A percentile compares a stretch with the other conserved stretches of the same genome.
These are phyloP conservation scores for Strix aluco DNA, from an alignment of 2,113 vertebrate species.

Conservation along the genomic window DNA sequence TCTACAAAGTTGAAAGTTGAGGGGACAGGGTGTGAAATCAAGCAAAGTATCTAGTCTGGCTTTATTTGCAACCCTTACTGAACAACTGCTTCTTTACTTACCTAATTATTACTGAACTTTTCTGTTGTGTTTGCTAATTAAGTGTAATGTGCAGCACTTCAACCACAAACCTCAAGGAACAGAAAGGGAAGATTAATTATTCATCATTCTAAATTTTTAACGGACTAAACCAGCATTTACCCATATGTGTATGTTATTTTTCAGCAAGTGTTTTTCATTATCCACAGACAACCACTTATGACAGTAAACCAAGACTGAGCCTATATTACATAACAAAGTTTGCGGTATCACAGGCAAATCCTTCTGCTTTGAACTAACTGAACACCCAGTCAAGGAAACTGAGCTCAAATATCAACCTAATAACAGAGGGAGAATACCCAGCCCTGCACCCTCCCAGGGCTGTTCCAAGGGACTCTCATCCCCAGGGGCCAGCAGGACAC, in stretches of 20 bases:
- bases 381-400: background rate
- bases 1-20: background rate
- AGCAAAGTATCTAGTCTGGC: background rate
- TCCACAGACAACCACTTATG: background rate
- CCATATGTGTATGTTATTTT: rapidly evolving
- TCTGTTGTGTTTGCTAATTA: background rate
- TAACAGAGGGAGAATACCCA: background rate
- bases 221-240: background rate
- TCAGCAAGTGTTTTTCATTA: background rate
- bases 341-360: background rate
- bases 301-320: background rate
- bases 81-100: background rate
- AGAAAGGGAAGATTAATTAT: background rate
- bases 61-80: background rate
- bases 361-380: background rate
- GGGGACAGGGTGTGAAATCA: background rate
- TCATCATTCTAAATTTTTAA: background rate
- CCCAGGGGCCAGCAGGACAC: background rate
- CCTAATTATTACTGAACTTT: background rate
- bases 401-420: background rate
- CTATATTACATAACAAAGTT: background rate
- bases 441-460: too few relatives aligned
- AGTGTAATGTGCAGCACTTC: background rate
- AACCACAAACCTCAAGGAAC: background rate
- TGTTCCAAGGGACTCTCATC: background rate